Conservation (phyloP, 1,140 invertebrate species). For the Elysia chlorotica region DNA sequence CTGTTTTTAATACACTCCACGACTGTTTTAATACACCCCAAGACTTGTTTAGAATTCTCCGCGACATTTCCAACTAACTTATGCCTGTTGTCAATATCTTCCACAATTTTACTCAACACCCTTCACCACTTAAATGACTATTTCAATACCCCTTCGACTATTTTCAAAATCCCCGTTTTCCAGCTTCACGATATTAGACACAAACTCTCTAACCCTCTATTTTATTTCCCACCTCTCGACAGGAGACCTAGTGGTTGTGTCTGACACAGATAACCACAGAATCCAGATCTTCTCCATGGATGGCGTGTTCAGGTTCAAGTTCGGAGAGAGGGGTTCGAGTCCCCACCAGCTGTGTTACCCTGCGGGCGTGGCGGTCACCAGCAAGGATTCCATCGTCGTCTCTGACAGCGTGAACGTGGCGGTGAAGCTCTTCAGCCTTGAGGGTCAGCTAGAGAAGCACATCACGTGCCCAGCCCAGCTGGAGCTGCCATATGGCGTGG, state of each 20-base stretch:
- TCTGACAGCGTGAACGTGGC: slow-evolving; percentile 56
- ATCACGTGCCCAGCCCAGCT: slow-evolving; percentile 31
- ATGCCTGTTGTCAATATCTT: too few relatives aligned
- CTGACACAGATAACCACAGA: slow-evolving; percentile 58
- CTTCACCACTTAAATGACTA: too few relatives aligned
- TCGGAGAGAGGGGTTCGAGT: slow-evolving; percentile 46
- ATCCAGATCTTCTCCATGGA: slow-evolving; percentile 55
- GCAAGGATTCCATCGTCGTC: slow-evolving; percentile 49
- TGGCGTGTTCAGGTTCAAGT: slow-evolving; percentile 53
- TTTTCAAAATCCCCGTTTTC: too few relatives aligned
- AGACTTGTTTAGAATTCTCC: too few relatives aligned
- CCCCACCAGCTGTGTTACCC: slow-evolving; percentile 50
- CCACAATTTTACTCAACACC: too few relatives aligned
- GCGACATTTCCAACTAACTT: too few relatives aligned
- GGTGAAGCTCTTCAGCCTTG: slow-evolving; percentile 48
- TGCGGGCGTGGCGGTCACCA: slow-evolving; percentile 50
- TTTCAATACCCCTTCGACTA: too few relatives aligned
- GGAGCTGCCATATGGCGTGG: slow-evolving; percentile 52
- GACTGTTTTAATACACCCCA: too few relatives aligned
- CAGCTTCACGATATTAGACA: too few relatives aligned
- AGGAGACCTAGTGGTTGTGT: slow-evolving; percentile 56
- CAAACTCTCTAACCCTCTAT: too few relatives aligned
- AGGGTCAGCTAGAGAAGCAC: slow-evolving; percentile 32
- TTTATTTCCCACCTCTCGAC: slow-evolving; percentile 23
- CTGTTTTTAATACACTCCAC: too few relatives aligned